Conservation (phyloP, 2,797 vertebrate genomes). For the Microchirus variegatus region DNA sequence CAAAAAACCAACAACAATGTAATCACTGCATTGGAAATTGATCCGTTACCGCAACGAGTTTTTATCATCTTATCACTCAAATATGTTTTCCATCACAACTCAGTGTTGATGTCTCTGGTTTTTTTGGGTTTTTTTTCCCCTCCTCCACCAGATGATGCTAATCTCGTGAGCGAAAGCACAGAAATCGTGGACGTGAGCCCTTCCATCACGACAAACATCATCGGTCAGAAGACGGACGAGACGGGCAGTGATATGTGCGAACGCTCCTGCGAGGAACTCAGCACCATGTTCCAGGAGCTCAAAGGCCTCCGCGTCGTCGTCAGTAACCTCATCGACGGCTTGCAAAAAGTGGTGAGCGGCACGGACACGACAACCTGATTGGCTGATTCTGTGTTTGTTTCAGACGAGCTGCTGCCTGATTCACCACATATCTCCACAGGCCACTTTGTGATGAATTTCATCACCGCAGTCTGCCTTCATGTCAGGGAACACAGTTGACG, state of each 20-base stretch:
- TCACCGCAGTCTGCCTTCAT: constrained; percentile 8
- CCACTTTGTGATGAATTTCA: constrained; percentile 34
- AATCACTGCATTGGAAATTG: constrained; percentile 58
- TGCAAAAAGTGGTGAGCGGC: constrained; percentile 92
- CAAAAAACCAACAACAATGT: constrained; percentile 57
- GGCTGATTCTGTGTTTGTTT: constrained; percentile 32
- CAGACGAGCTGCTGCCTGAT: constrained; percentile 23
- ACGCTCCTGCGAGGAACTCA: constrained; percentile 93
- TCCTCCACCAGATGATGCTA: constrained; percentile 82
- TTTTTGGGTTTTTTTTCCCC: constrained; percentile 1
- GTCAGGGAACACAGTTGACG: constrained; percentile 16
- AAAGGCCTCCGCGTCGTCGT: constrained; percentile 90
- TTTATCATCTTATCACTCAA: constrained; percentile 31
- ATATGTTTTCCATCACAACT: constrained; percentile 47
- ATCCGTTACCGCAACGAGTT: constrained; percentile 30
- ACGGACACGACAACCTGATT: constrained; percentile 15
- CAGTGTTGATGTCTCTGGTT: constrained; percentile 16
- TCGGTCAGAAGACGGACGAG: constrained; percentile 82
- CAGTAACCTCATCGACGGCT: constrained; percentile 89
- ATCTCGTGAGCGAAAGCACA: constrained; percentile 86
- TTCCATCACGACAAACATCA: constrained; percentile 83
- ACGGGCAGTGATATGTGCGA: constrained; percentile 86
- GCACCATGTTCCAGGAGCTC: constrained; percentile 92
- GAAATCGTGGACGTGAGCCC: constrained; percentile 89
- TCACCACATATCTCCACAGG: neutral